A percentile compares a stretch with the other conserved stretches of the same genome.
Evolutionary conservation across 1,140 invertebrate genomes (phyloP).

Genomic region (Lasioglossum baleicum): DNA sequence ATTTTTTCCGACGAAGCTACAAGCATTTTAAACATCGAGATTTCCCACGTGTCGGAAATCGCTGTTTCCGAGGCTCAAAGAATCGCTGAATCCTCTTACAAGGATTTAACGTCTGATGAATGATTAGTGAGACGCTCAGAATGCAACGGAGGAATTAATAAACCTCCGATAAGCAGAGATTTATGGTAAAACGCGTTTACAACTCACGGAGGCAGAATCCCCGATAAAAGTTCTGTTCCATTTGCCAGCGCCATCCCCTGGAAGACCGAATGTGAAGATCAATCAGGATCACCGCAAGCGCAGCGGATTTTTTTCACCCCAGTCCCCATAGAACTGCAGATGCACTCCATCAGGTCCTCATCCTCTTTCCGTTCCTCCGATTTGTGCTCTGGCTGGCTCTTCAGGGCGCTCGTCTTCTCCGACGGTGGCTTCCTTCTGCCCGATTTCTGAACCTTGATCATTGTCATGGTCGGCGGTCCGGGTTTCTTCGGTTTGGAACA

Average conservation of each 20-base stretch:
- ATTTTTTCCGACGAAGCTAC: no score
- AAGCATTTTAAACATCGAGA: no score
- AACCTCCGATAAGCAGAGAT: no score
- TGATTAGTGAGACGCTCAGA: no score
- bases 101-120: no score
- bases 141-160: no score
- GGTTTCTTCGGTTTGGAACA: not conserved
- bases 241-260: not conserved
- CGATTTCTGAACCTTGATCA: conserved; percentile 18
- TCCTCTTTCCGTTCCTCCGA: not conserved
- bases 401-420: not conserved
- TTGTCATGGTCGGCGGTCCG: conserved; percentile 50
- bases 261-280: not conserved
- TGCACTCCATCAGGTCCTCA: not conserved
- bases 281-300: conserved; percentile 31
- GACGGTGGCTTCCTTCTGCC: not conserved
- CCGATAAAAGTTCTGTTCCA: no score
- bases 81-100: no score
- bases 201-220: no score
- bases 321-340: not conserved
- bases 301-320: conserved; percentile 9
- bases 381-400: not conserved
- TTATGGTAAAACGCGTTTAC: no score
- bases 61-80: no score
- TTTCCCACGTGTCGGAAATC: no score